Conservation (phyloP, 2,113 vertebrate genomes). For the Dasyprocta punctata region DNA sequence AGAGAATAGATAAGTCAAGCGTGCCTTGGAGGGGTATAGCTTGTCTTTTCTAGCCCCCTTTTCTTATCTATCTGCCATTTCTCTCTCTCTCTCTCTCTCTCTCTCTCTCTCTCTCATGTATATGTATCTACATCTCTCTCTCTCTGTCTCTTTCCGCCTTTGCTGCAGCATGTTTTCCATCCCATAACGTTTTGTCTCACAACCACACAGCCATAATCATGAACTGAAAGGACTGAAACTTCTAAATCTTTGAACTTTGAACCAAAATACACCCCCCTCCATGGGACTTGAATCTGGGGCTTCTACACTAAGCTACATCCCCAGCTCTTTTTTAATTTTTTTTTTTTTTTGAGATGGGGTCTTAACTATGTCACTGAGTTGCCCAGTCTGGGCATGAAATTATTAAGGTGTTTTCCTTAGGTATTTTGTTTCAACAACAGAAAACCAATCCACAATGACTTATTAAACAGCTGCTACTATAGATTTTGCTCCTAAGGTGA, state of each 20-base stretch:
- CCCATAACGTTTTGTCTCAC: not conserved
- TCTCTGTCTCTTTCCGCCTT: not conserved
- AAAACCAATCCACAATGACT: not conserved
- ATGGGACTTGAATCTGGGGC: not conserved
- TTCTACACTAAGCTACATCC: not conserved
- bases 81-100: not conserved
- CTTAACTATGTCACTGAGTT: not conserved
- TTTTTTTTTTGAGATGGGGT: not conserved
- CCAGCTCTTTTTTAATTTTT: not conserved
- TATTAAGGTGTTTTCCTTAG: not conserved
- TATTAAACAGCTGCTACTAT: not conserved
- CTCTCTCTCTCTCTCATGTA: not conserved
- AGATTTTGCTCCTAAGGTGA: not conserved
- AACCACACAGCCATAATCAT: not conserved
- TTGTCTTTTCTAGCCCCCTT: not conserved
- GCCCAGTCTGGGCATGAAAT: not conserved
- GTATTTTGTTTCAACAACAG: not conserved
- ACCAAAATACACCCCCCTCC: not conserved
- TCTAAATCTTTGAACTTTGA: not conserved
- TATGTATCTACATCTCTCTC: no score
- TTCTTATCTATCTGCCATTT: not conserved
- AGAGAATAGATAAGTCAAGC: not conserved
- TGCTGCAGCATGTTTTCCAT: fast-evolving
- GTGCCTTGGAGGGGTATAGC: not conserved
- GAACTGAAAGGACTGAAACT: not conserved